Percentiles rank a stretch among this genome's conserved stretches.
phyloP scores from a whole-genome alignment of 2,797 vertebrate species.

The Lates japonicus region DNA sequence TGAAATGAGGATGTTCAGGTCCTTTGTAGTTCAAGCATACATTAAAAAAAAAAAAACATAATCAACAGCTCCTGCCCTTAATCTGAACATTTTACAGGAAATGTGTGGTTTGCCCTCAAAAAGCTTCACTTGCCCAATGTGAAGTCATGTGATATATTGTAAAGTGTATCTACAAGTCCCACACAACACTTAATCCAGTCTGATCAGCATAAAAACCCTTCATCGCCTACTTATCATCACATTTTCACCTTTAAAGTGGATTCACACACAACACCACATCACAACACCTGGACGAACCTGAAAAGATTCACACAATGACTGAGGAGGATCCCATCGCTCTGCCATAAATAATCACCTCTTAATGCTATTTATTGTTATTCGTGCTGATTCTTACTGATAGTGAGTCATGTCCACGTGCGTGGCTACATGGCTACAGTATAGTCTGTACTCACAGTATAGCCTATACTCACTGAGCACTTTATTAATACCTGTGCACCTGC shows the following conservation, averaged over 20 bases:
- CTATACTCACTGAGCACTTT: too few species aligned
- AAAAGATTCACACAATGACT: background rate
- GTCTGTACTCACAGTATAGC: too few species aligned
- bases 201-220: background rate
- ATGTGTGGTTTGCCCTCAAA: background rate
- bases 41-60: too few species aligned
- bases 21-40: too few species aligned
- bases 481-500: too few species aligned
- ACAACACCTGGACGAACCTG: conserved; percentile 16
- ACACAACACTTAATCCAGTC: background rate
- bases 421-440: too few species aligned
- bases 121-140: background rate
- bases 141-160: background rate
- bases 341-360: background rate
- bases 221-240: background rate
- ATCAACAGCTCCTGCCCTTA: too few species aligned
- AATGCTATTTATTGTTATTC: background rate
- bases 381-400: background rate
- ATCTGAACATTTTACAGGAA: background rate
- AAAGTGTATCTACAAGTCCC: background rate
- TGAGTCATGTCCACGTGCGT: too few species aligned
- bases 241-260: conserved; percentile 1
- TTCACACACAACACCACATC: background rate
- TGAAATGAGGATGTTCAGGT: too few species aligned
- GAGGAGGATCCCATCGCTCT: background rate